These are phyloP conservation scores for Athetis lepigone DNA, from an alignment of 2,888 invertebrate genomes.

Conservation along the genomic window DNA sequence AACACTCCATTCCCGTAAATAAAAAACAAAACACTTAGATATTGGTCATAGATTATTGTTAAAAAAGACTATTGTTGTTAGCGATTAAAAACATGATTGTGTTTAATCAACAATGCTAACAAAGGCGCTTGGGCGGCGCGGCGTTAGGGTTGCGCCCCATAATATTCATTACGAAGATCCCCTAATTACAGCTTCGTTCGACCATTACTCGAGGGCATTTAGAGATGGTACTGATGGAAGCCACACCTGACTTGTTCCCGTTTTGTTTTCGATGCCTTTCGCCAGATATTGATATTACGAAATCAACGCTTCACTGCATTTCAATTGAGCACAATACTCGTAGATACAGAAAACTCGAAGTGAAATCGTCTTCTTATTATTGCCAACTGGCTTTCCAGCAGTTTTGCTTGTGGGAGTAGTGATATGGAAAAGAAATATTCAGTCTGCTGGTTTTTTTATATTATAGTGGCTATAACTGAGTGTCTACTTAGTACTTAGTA, in stretches of 20 bases:
- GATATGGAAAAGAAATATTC: constrained; percentile 47
- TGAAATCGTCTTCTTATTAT: constrained; percentile 69
- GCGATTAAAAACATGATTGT: constrained; percentile 81
- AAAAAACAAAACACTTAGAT: constrained; percentile 13
- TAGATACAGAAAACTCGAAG: constrained; percentile 69
- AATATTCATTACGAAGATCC: constrained; percentile 87
- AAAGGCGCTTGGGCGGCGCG: constrained; percentile 68
- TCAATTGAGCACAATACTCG: constrained; percentile 77
- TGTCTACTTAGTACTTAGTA: not conserved
- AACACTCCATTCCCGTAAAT: not conserved
- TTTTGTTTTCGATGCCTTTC: constrained; percentile 80
- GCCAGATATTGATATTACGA: constrained; percentile 85
- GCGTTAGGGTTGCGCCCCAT: constrained; percentile 82
- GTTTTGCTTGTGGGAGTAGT: constrained; percentile 26
- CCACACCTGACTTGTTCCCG: constrained; percentile 84
- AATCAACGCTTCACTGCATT: constrained; percentile 74
- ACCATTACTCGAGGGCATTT: constrained; percentile 69
- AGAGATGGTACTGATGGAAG: constrained; percentile 79
- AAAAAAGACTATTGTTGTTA: constrained; percentile 64
- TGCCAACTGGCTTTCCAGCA: constrained; percentile 49
- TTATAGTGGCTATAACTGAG: constrained; percentile 1
- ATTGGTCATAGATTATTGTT: constrained; percentile 36
- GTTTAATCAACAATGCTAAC: constrained; percentile 80
- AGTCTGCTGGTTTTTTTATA: constrained; percentile 27
- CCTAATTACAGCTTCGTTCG: constrained; percentile 85